Percentiles rank a stretch among this genome's conserved stretches.
Conservation (phyloP, 2,888 invertebrate genomes). For the Bursaphelenchus okinawaensis region DNA sequence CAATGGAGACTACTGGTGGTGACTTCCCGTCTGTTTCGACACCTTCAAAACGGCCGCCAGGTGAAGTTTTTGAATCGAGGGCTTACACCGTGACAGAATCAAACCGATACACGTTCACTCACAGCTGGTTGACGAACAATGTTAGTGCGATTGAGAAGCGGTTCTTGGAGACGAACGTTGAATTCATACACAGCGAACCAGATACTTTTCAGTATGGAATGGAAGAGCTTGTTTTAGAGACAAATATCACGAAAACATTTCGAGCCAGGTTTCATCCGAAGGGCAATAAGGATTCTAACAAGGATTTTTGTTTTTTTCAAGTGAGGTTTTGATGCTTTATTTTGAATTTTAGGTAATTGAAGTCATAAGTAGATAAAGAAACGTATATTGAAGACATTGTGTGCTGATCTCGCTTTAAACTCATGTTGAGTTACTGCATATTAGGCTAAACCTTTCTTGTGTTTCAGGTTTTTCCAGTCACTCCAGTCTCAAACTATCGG, state of each 20-base stretch:
- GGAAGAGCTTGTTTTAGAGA: background rate
- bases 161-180: constrained; percentile 54
- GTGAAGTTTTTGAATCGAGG: background rate
- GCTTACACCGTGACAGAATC: constrained; percentile 41
- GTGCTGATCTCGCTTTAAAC: no score
- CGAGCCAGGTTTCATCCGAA: constrained; percentile 57
- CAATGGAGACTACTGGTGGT: no score
- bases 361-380: no score
- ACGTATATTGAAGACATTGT: no score
- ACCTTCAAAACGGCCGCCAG: background rate
- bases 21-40: no score
- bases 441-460: no score
- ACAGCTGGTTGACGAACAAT: constrained; percentile 53
- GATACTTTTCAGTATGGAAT: background rate
- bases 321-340: constrained; percentile 17
- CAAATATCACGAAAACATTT: constrained; percentile 27
- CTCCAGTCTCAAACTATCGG: constrained; percentile 41
- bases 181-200: constrained; percentile 35
- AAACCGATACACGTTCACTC: constrained; percentile 39
- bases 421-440: no score
- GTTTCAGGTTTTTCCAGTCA: constrained; percentile 37
- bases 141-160: constrained; percentile 56
- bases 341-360: no score
- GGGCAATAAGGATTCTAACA: constrained; percentile 58
- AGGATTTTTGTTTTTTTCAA: constrained; percentile 58